phyloP scores from a whole-genome alignment of 2,888 invertebrate species.

The Lepidocyrtoides sp. region DNA sequence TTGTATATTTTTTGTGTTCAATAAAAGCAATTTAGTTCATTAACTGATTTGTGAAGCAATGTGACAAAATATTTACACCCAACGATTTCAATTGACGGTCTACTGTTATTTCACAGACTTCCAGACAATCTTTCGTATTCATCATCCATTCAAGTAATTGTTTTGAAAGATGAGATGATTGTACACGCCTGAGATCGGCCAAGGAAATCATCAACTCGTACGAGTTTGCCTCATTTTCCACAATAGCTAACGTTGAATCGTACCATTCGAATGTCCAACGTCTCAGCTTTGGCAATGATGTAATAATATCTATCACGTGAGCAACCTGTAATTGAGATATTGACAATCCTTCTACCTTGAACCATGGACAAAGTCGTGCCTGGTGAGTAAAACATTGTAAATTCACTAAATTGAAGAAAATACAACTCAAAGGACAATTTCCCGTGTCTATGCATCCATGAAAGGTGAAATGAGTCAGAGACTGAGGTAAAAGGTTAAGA shows the following conservation, averaged over 20 bases:
- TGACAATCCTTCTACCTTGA: background rate
- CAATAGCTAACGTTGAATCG: slow-evolving; percentile 36
- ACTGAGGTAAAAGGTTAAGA: slow-evolving; percentile 17
- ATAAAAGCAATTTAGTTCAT: slow-evolving; percentile 1
- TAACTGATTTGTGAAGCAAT: background rate
- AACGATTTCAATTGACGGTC: slow-evolving; percentile 63
- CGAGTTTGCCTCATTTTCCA: too few relatives aligned
- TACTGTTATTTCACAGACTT: background rate
- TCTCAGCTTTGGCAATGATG: slow-evolving; percentile 57
- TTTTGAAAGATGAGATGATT: slow-evolving; percentile 8
- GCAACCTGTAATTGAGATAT: slow-evolving; percentile 33
- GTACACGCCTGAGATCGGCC: background rate
- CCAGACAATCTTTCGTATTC: background rate
- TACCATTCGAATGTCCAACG: slow-evolving; percentile 69
- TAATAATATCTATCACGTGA: slow-evolving; percentile 49
- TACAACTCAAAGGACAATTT: slow-evolving; percentile 29
- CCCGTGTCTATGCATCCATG: slow-evolving; percentile 63
- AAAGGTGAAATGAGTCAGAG: slow-evolving; percentile 53
- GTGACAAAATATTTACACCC: background rate
- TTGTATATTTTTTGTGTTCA: background rate
- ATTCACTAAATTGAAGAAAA: slow-evolving; percentile 38
- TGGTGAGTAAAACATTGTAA: slow-evolving; percentile 62
- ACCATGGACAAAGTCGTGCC: slow-evolving; percentile 65
- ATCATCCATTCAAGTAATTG: slow-evolving; percentile 56
- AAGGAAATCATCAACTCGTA: slow-evolving; percentile 7